phyloP scores from a whole-genome alignment of 2,113 vertebrate genomes.

The Deroptyus accipitrinus region DNA sequence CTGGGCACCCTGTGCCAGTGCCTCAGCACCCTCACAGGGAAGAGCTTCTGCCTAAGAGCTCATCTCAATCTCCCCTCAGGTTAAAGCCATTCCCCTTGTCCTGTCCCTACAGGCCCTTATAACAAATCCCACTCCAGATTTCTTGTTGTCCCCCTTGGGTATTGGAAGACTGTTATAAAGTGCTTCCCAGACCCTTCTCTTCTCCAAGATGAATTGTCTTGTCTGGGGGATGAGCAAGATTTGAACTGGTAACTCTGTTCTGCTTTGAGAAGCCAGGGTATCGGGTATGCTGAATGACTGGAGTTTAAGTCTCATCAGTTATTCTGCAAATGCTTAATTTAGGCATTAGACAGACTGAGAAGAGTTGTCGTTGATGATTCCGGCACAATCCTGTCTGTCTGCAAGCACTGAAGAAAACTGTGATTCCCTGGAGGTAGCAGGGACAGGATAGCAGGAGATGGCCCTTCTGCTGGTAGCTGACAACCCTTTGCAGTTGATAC shows the following conservation, averaged over 20 bases:
- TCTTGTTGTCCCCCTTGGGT: neutral
- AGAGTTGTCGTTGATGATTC: neutral
- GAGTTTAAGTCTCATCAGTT: neutral
- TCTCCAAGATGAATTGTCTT: neutral
- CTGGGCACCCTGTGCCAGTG: too few species aligned
- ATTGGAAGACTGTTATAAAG: neutral
- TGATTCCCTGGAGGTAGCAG: neutral
- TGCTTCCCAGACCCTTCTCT: neutral
- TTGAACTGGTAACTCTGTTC: neutral
- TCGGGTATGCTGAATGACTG: neutral
- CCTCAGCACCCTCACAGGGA: too few species aligned
- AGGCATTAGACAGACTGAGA: neutral
- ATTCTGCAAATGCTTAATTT: neutral
- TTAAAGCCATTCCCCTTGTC: neutral
- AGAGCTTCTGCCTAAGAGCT: neutral
- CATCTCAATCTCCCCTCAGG: neutral
- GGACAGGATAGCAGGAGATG: neutral
- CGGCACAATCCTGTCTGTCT: neutral
- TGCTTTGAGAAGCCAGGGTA: accelerated
- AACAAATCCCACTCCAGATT: neutral
- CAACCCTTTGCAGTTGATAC: neutral
- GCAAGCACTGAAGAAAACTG: neutral
- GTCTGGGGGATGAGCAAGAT: neutral
- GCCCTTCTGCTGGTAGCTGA: neutral
- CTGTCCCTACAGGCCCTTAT: neutral